Conservation (phyloP, 2,113 vertebrate genomes). For the Puma concolor region DNA sequence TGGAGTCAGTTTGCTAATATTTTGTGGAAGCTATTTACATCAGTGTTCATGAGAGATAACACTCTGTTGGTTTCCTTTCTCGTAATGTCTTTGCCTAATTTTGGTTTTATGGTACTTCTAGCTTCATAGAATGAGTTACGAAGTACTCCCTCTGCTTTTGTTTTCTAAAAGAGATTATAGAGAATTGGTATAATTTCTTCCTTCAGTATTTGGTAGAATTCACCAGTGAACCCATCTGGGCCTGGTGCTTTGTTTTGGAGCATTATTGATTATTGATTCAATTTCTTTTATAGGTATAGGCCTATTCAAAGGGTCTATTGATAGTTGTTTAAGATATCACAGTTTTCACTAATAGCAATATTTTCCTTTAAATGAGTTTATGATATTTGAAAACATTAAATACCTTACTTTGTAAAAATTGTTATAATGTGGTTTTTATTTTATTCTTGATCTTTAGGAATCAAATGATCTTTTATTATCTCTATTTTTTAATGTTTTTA, state of each 20-base stretch:
- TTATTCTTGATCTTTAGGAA: conserved; percentile 22
- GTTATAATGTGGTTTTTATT: conserved; percentile 32
- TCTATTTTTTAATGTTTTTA: background rate
- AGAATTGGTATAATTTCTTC: background rate
- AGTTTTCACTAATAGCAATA: background rate
- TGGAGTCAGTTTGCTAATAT: background rate
- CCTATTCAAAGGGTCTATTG: background rate
- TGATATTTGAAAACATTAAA: background rate
- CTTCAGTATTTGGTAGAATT: background rate
- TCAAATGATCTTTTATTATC: background rate
- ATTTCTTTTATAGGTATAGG: background rate
- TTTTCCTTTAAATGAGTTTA: conserved; percentile 22
- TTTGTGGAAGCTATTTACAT: background rate
- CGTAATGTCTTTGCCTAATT: background rate
- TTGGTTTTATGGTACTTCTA: background rate
- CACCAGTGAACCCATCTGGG: background rate
- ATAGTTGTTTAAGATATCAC: background rate
- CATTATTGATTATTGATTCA: background rate
- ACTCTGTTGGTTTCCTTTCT: background rate
- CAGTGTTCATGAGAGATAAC: background rate
- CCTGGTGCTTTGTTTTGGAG: background rate
- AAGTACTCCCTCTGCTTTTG: background rate
- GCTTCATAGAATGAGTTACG: background rate
- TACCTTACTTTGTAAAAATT: background rate
- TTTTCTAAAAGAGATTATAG: background rate